Conservation (phyloP, 1,140 invertebrate genomes). For the Bactericera cockerelli region DNA sequence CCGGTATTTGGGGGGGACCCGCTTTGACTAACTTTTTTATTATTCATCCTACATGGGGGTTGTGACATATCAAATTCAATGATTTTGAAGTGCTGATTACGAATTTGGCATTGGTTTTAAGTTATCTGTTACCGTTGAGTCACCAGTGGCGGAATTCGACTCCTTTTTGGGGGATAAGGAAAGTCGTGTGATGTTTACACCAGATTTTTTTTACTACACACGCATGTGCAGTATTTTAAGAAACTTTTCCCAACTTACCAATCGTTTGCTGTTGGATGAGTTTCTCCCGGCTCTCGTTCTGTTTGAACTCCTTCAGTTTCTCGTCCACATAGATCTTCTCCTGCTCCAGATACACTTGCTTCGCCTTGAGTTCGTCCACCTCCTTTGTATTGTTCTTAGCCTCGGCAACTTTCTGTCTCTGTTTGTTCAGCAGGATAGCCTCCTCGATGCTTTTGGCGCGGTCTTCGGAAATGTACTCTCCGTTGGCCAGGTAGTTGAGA, state of each 20-base stretch:
- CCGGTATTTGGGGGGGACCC: no score
- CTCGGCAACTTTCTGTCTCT: conserved; percentile 19
- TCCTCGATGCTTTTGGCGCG: conserved; percentile 10
- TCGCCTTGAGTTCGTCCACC: conserved; percentile 40
- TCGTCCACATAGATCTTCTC: conserved; percentile 2
- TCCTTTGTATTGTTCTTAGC: conserved; percentile 21
- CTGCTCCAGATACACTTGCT: conserved; percentile 48
- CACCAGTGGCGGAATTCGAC: no score
- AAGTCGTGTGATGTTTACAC: no score
- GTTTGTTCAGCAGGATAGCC: conserved; percentile 13
- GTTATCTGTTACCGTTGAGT: no score
- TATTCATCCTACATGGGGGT: no score
- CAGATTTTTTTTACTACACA: no score
- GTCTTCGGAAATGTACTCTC: conserved; percentile 17
- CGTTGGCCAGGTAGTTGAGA: conserved; percentile 32
- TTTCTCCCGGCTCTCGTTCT: conserved; percentile 2
- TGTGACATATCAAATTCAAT: no score
- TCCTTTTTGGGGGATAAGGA: no score
- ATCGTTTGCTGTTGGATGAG: conserved; percentile 3
- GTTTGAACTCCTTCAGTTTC: neutral
- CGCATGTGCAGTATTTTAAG: no score
- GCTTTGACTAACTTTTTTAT: no score
- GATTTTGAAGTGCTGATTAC: no score
- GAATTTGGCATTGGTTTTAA: no score
- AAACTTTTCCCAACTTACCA: neutral